phyloP scores from a whole-genome alignment of 2,113 vertebrate genomes.

The Dicaeum eximium region DNA sequence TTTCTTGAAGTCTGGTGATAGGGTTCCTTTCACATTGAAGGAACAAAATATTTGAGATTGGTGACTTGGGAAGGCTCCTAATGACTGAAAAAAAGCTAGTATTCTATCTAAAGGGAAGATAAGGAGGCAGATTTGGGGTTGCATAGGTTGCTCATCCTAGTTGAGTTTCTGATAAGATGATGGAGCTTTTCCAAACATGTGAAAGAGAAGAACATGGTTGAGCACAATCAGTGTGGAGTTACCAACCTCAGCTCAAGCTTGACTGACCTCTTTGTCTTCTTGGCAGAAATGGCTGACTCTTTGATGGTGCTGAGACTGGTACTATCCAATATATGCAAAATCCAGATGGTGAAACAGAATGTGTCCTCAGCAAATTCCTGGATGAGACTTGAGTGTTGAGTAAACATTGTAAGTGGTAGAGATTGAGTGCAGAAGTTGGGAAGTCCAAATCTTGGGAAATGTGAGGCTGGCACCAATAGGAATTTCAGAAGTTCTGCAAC shows the following conservation, averaged over 20 bases:
- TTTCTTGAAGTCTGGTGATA: not conserved
- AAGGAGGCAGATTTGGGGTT: not conserved
- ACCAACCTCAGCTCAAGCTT: not conserved
- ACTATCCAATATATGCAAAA: not conserved
- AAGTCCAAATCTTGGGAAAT: not conserved
- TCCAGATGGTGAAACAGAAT: not conserved
- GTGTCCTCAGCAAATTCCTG: not conserved
- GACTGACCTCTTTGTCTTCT: not conserved
- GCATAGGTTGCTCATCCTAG: not conserved
- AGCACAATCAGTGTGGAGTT: not conserved
- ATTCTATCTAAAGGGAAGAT: not conserved
- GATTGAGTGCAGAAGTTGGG: not conserved
- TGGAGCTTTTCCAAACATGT: rapidly evolving
- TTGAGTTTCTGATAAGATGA: not conserved
- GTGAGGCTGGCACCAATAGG: not conserved
- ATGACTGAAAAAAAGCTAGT: not conserved
- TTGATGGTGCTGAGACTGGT: not conserved
- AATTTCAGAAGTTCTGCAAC: not conserved
- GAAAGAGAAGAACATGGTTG: not conserved
- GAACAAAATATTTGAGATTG: not conserved
- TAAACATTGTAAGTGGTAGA: not conserved
- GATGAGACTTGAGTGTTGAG: not conserved
- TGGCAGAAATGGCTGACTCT: not conserved
- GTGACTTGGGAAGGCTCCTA: not conserved
- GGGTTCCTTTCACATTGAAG: not conserved